Percentiles rank a stretch among this genome's conserved stretches.
phyloP scores from a whole-genome alignment of 2,113 vertebrate genomes.

The Rana temporaria region DNA sequence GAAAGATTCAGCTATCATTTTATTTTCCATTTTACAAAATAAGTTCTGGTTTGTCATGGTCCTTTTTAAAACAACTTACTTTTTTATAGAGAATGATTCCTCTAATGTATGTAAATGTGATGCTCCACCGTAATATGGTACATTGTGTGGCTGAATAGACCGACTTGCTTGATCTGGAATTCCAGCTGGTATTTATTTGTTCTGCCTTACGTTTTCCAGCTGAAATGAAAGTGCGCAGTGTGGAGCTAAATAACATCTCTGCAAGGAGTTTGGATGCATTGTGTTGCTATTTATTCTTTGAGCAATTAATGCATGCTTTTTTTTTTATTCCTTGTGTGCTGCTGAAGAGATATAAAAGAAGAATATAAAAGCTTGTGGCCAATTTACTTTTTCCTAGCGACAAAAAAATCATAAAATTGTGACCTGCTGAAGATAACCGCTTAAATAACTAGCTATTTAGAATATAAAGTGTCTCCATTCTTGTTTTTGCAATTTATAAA shows the following conservation, averaged over 20 bases:
- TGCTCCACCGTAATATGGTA: slow-evolving; percentile 20
- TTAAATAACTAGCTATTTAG: too few relatives aligned
- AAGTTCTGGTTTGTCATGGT: too few relatives aligned
- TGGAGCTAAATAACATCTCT: slow-evolving; percentile 38
- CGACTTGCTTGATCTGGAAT: slow-evolving; percentile 39
- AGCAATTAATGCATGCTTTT: slow-evolving; percentile 24
- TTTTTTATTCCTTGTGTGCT: neutral
- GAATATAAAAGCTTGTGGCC: neutral
- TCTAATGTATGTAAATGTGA: slow-evolving; percentile 41
- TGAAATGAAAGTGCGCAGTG: slow-evolving; percentile 21
- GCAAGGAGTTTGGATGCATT: slow-evolving; percentile 32
- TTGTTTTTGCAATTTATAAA: too few relatives aligned
- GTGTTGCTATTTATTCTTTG: slow-evolving; percentile 37
- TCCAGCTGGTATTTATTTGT: slow-evolving; percentile 48
- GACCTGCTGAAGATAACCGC: neutral
- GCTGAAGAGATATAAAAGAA: neutral
- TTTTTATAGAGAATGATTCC: neutral
- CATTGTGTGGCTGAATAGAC: slow-evolving; percentile 28
- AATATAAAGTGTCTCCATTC: too few relatives aligned
- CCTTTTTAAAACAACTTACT: too few relatives aligned
- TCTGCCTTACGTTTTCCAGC: slow-evolving; percentile 19
- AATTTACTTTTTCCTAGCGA: neutral
- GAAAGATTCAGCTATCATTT: too few relatives aligned
- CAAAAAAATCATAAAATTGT: neutral
- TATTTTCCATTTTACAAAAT: too few relatives aligned